Percentiles rank a stretch among this genome's conserved stretches.
Evolutionary conservation across 2,797 vertebrate species (phyloP).

Genomic region (Lindbergichthys nudifrons): DNA sequence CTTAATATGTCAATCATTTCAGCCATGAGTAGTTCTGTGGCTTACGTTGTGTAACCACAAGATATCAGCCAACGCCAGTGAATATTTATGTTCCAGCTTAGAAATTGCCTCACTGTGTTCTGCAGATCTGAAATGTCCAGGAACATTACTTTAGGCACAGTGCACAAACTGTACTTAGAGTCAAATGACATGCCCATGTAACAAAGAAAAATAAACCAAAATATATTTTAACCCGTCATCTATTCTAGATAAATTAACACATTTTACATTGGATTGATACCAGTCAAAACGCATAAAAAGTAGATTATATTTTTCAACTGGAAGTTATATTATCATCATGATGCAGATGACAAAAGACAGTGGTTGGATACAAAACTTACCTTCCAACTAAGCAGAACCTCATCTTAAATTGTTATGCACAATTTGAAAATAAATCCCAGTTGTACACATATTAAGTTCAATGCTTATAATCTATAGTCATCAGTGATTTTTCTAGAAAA

Average conservation of each 20-base stretch:
- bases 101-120: slow-evolving; percentile 55
- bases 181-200: slow-evolving; percentile 23
- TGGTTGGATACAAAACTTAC: not conserved
- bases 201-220: slow-evolving; percentile 30
- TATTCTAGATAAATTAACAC: slow-evolving; percentile 8
- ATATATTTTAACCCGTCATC: slow-evolving; percentile 13
- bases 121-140: slow-evolving; percentile 50
- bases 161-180: slow-evolving; percentile 6
- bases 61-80: slow-evolving; percentile 78
- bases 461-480: not conserved
- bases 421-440: not conserved
- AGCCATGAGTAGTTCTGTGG: slow-evolving; percentile 74
- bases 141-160: slow-evolving; percentile 32
- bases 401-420: not conserved
- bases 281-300: slow-evolving; percentile 2
- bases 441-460: not conserved
- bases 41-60: slow-evolving; percentile 72
- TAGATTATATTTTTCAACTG: not conserved
- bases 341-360: slow-evolving; percentile 6
- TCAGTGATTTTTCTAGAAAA: too few relatives aligned
- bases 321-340: not conserved
- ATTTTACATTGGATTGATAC: slow-evolving; percentile 18
- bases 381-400: not conserved
- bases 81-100: slow-evolving; percentile 72
- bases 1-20: slow-evolving; percentile 83